A percentile compares a stretch with the other conserved stretches of the same genome.
Evolutionary conservation across 2,797 vertebrate genomes (phyloP).

Genomic region (Hydrocynus forskahlii): DNA sequence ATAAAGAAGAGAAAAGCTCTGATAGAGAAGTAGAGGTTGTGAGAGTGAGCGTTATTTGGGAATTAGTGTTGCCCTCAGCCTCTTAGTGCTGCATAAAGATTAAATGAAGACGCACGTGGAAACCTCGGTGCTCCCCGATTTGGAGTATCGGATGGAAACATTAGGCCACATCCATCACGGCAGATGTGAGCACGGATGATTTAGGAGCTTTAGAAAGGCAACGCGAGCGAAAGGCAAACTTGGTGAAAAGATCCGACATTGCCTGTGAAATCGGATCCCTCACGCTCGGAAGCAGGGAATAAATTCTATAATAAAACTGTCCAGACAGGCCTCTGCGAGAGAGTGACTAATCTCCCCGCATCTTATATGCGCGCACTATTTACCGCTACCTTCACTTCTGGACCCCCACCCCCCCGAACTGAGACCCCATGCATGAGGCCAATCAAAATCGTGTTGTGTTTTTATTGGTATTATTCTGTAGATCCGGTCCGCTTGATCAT

Average conservation of each 20-base stretch:
- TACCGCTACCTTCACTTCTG: constrained; percentile 16
- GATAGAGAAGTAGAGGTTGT: background rate
- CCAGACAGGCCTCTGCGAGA: constrained; percentile 59
- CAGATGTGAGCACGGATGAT: constrained; percentile 61
- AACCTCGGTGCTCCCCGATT: constrained; percentile 61
- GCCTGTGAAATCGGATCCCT: constrained; percentile 72
- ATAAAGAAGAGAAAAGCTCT: background rate
- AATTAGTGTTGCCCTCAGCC: background rate
- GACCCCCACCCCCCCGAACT: constrained; percentile 1
- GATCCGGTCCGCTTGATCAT: background rate
- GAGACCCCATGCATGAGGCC: constrained; percentile 7
- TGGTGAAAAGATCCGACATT: constrained; percentile 67
- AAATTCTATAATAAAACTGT: constrained; percentile 73
- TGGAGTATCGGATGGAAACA: constrained; percentile 65
- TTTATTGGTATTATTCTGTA: background rate
- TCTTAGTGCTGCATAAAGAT: constrained; percentile 51
- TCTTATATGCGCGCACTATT: constrained; percentile 26
- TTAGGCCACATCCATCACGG: constrained; percentile 60
- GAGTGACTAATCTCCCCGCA: constrained; percentile 42
- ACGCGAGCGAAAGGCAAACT: constrained; percentile 57
- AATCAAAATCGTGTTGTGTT: background rate
- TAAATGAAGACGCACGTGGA: constrained; percentile 66
- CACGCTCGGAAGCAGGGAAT: constrained; percentile 62
- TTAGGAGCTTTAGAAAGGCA: constrained; percentile 59
- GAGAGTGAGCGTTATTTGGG: background rate